phyloP scores from a whole-genome alignment of 2,797 vertebrate genomes.

The Mycteria americana region DNA sequence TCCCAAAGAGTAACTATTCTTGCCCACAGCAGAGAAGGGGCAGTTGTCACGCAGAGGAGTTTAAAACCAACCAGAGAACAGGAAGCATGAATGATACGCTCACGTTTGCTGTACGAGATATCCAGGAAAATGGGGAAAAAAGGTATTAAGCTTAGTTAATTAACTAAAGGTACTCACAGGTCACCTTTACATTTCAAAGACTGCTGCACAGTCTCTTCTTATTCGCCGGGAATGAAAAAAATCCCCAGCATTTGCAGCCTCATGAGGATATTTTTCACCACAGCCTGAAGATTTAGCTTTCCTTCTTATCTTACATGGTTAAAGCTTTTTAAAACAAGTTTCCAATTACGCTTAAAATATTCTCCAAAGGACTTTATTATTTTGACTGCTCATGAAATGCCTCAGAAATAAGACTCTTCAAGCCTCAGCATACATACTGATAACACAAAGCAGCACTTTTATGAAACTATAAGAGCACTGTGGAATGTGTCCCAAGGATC shows the following conservation, averaged over 20 bases:
- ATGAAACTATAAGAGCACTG: background rate
- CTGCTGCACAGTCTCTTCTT: background rate
- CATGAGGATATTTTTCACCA: background rate
- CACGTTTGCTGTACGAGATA: rapidly evolving
- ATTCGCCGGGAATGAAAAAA: background rate
- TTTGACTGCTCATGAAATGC: background rate
- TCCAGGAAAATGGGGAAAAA: rapidly evolving
- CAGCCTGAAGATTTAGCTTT: background rate
- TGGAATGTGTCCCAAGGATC: background rate
- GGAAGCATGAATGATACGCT: background rate
- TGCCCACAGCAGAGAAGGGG: background rate
- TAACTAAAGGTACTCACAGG: background rate
- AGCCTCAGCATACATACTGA: background rate
- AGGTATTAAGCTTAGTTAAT: background rate
- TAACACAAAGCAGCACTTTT: background rate
- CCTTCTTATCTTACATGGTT: background rate
- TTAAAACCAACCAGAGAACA: background rate
- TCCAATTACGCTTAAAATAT: background rate
- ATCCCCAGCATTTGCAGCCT: background rate
- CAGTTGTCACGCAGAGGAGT: background rate
- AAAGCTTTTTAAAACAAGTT: background rate
- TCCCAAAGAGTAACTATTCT: background rate
- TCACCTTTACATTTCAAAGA: background rate
- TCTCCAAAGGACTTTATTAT: background rate
- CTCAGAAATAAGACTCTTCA: background rate